These are phyloP conservation scores for Simalia tracyae DNA, from an alignment of 2,797 vertebrate genomes.

Conservation along the genomic window DNA sequence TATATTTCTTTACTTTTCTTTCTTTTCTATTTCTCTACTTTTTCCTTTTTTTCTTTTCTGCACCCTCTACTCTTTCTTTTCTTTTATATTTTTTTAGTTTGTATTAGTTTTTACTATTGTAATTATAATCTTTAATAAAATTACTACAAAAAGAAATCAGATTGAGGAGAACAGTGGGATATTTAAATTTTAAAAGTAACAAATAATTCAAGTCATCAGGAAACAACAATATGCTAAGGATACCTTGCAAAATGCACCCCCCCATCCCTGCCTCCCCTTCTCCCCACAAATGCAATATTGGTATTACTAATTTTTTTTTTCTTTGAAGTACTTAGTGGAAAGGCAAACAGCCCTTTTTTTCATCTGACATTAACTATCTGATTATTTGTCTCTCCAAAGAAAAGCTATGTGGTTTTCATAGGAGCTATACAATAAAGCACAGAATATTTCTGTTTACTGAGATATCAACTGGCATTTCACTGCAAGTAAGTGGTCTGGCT, in stretches of 20 bases:
- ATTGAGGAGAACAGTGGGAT: slow-evolving; percentile 6
- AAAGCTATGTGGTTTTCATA: slow-evolving; percentile 81
- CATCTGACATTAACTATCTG: slow-evolving; percentile 91
- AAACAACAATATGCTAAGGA: slow-evolving; percentile 9
- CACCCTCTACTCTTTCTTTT: no score
- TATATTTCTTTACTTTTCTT: no score
- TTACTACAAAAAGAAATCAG: not conserved
- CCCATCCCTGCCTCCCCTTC: not conserved
- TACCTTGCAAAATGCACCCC: slow-evolving; percentile 30
- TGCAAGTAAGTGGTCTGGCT: slow-evolving; percentile 80
- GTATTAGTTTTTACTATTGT: not conserved
- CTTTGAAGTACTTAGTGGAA: slow-evolving; percentile 68
- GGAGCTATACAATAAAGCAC: slow-evolving; percentile 85
- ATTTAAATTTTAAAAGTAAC: slow-evolving; percentile 25
- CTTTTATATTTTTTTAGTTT: not conserved
- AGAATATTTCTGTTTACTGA: slow-evolving; percentile 91
- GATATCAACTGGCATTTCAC: slow-evolving; percentile 90
- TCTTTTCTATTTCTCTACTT: no score
- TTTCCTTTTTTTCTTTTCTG: no score
- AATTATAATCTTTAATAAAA: not conserved
- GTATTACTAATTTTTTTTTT: slow-evolving; percentile 64
- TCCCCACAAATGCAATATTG: slow-evolving; percentile 25
- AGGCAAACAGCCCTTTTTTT: slow-evolving; percentile 74
- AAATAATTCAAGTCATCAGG: slow-evolving; percentile 26
- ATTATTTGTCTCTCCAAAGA: slow-evolving; percentile 85